Evolutionary conservation across 2,888 invertebrate genomes (phyloP).

Genomic region (Drosophila subquinaria): DNA sequence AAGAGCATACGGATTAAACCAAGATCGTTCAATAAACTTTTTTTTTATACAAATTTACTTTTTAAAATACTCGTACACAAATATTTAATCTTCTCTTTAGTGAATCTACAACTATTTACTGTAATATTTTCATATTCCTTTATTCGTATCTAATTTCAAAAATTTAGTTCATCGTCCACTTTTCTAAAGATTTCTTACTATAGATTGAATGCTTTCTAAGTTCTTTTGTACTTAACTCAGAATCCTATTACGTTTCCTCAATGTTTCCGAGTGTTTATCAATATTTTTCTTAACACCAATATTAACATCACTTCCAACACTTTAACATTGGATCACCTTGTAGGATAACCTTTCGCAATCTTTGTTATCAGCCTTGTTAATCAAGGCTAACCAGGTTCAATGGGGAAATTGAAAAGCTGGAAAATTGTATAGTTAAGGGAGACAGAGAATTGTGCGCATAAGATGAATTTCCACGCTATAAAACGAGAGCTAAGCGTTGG

Average conservation of each 20-base stretch:
- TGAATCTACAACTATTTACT: no score
- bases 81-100: no score
- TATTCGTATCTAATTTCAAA: no score
- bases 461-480: slow-evolving; percentile 61
- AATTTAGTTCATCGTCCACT: no score
- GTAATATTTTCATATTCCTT: no score
- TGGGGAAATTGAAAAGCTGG: slow-evolving; percentile 26
- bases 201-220: background rate
- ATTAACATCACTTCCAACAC: background rate
- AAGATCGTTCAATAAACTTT: no score
- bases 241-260: background rate
- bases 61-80: background rate
- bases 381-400: slow-evolving; percentile 21
- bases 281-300: background rate
- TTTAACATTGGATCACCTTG: background rate
- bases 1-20: slow-evolving; percentile 25
- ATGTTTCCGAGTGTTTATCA: background rate
- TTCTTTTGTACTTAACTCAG: background rate
- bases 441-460: slow-evolving; percentile 18
- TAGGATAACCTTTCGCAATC: slow-evolving; percentile 2
- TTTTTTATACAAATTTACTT: no score
- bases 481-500: slow-evolving; percentile 53
- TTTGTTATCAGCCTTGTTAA: slow-evolving; percentile 26
- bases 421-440: slow-evolving; percentile 19
- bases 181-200: no score